phyloP scores from a whole-genome alignment of 1,140 invertebrate genomes.

The Sycophila sp. region DNA sequence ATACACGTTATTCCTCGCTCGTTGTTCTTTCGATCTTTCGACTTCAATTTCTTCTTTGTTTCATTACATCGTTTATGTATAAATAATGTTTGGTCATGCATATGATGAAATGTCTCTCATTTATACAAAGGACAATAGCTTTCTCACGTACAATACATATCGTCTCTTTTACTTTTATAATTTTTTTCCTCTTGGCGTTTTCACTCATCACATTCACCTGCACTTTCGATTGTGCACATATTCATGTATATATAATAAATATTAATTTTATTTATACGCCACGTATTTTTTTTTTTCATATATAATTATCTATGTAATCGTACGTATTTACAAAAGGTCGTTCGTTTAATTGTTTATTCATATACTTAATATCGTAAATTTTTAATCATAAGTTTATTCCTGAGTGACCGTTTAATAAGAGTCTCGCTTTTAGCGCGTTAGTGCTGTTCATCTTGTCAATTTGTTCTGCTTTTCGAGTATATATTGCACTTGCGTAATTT shows the following conservation, averaged over 20 bases:
- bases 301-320: slow-evolving; percentile 52
- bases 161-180: slow-evolving; percentile 3
- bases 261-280: slow-evolving; percentile 39
- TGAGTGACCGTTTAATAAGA: slow-evolving; percentile 59
- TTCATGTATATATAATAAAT: slow-evolving; percentile 3
- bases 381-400: slow-evolving; percentile 59
- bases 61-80: neutral
- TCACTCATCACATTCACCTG: neutral
- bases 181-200: neutral
- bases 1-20: too few relatives aligned
- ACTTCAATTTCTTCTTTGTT: neutral
- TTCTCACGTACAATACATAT: neutral
- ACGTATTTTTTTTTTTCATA: slow-evolving; percentile 39
- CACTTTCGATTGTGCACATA: slow-evolving; percentile 2
- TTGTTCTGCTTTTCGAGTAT: neutral
- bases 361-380: slow-evolving; percentile 58
- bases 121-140: neutral
- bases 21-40: neutral
- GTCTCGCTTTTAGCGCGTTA: slow-evolving; percentile 30
- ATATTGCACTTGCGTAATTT: neutral
- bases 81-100: slow-evolving; percentile 27
- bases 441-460: neutral
- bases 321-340: slow-evolving; percentile 59
- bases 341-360: slow-evolving; percentile 47
- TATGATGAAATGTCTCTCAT: slow-evolving; percentile 17